These are phyloP conservation scores for Aldabrachelys gigantea DNA, from an alignment of 2,113 vertebrate species.

Conservation along the genomic window DNA sequence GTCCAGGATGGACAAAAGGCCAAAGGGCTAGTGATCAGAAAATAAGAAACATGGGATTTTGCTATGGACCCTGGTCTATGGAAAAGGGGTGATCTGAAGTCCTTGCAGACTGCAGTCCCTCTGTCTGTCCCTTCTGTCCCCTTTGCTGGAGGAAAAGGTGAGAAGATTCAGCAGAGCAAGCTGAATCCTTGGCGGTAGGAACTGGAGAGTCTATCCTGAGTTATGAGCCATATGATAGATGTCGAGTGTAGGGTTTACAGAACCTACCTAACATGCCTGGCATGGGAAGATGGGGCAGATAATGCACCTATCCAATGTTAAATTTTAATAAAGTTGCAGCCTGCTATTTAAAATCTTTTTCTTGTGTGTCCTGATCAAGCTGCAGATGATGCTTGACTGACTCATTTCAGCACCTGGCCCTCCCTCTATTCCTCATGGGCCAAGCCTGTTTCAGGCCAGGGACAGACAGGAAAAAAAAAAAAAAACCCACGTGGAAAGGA, in stretches of 20 bases:
- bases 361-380: not conserved
- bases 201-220: not conserved
- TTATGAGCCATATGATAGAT: not conserved
- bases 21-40: not conserved
- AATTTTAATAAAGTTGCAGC: no score
- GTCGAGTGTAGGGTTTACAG: no score
- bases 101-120: not conserved
- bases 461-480: not conserved
- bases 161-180: not conserved
- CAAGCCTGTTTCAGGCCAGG: not conserved
- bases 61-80: not conserved
- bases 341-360: no score
- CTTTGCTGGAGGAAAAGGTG: not conserved
- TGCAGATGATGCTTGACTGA: constrained; percentile 26
- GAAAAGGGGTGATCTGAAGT: not conserved
- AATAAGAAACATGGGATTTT: not conserved
- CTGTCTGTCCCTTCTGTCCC: not conserved
- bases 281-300: no score
- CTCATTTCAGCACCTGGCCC: constrained; percentile 30
- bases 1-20: not conserved
- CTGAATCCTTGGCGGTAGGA: not conserved
- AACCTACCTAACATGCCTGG: no score
- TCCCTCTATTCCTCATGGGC: constrained; percentile 19
- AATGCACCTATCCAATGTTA: no score
- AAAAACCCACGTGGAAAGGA: not conserved